A percentile compares a stretch with the other conserved stretches of the same genome.
These are phyloP conservation scores for Crotalus tigris DNA, from an alignment of 2,113 vertebrate genomes.

Conservation along the genomic window DNA sequence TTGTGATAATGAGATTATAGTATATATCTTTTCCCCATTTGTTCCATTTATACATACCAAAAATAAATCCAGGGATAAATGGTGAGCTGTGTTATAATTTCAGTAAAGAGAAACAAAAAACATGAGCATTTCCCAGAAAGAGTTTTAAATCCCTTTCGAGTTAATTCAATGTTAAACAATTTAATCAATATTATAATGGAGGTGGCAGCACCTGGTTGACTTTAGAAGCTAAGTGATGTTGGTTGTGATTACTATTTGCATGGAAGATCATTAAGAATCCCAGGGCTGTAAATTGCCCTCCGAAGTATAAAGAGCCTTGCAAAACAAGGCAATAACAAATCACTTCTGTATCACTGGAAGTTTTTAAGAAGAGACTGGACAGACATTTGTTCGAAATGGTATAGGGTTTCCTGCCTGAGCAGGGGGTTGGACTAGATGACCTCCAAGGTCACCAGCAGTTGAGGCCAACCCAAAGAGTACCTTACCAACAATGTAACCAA, in stretches of 20 bases:
- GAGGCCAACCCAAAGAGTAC: not conserved
- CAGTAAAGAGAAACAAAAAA: slow-evolving; percentile 56
- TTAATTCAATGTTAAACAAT: not conserved
- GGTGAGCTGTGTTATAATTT: slow-evolving; percentile 13
- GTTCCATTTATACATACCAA: slow-evolving; percentile 39
- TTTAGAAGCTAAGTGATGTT: not conserved
- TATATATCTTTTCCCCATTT: slow-evolving; percentile 42
- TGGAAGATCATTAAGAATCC: not conserved
- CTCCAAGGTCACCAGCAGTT: not conserved
- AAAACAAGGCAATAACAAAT: not conserved
- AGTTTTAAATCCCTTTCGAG: slow-evolving; percentile 6
- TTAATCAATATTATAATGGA: not conserved
- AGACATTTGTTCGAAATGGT: too few relatives aligned
- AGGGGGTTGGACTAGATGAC: too few relatives aligned
- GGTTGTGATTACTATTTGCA: not conserved
- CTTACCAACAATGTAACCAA: not conserved
- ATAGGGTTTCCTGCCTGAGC: too few relatives aligned
- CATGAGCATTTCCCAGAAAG: slow-evolving; percentile 51
- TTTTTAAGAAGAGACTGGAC: too few relatives aligned
- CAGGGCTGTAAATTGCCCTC: not conserved
- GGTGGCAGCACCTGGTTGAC: not conserved
- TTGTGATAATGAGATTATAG: slow-evolving; percentile 49
- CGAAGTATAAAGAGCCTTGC: not conserved
- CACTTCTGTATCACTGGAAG: not conserved
- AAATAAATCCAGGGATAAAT: slow-evolving; percentile 12